A percentile compares a stretch with the other conserved stretches of the same genome.
Conservation (phyloP, 2,797 vertebrate species). For the Chlorospingus flavigularis region DNA sequence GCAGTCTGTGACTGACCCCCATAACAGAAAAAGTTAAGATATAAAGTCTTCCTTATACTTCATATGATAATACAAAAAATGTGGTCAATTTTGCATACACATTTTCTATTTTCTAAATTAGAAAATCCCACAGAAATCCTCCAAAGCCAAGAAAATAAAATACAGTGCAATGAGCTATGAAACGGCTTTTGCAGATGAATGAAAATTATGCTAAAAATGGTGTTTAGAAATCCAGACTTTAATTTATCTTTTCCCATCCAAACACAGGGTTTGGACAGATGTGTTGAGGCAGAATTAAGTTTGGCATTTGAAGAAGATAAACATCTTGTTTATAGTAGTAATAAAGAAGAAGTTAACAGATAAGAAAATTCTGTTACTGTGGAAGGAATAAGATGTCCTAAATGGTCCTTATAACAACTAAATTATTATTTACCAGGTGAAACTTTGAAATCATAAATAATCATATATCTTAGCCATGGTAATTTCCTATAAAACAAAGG, state of each 20-base stretch:
- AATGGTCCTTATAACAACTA: neutral
- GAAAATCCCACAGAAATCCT: neutral
- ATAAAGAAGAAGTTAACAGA: neutral
- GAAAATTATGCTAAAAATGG: neutral
- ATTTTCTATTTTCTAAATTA: neutral
- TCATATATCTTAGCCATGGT: neutral
- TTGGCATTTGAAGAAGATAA: neutral
- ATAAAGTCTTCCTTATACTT: neutral
- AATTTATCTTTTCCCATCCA: neutral
- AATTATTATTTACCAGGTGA: neutral
- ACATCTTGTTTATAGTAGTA: neutral
- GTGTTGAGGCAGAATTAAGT: neutral
- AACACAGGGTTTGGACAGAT: neutral
- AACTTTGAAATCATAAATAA: neutral
- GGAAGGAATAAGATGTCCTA: neutral
- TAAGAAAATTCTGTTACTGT: neutral
- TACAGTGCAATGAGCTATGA: neutral
- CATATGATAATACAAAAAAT: neutral
- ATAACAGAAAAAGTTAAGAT: neutral
- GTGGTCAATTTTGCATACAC: neutral
- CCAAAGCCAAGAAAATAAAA: neutral
- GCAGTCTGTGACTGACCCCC: neutral
- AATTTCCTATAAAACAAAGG: neutral
- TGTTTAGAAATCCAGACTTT: neutral
- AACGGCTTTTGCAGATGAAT: neutral